These are phyloP conservation scores for Candoia aspera DNA, from an alignment of 2,113 vertebrate species.

Conservation along the genomic window DNA sequence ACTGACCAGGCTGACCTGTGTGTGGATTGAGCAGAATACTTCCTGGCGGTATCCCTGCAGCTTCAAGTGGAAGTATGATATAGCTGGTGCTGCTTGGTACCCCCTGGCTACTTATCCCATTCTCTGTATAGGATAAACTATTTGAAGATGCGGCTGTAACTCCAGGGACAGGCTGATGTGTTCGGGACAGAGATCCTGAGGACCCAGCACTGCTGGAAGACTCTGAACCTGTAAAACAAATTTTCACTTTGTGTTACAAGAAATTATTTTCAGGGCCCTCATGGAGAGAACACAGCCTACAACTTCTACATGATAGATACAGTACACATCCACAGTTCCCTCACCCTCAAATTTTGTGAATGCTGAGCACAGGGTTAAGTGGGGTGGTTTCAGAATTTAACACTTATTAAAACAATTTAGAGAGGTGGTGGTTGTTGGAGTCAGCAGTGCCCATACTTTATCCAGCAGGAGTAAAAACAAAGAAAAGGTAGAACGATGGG, in stretches of 20 bases:
- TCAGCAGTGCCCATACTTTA: background rate
- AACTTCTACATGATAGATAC: background rate
- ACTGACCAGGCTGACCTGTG: conserved; percentile 79
- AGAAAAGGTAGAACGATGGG: background rate
- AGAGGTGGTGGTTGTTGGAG: background rate
- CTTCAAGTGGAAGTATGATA: conserved; percentile 86
- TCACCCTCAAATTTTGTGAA: background rate
- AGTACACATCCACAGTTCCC: background rate
- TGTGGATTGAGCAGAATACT: conserved; percentile 94
- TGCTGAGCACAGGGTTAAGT: background rate
- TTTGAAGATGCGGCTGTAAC: conserved; percentile 67
- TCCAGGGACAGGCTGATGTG: conserved; percentile 76
- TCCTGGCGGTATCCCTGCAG: conserved; percentile 89
- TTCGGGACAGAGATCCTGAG: conserved; percentile 80
- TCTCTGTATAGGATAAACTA: conserved; percentile 74
- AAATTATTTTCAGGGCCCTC: rapidly evolving
- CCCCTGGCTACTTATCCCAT: conserved; percentile 71
- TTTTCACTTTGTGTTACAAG: background rate
- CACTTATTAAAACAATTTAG: background rate
- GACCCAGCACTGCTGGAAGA: conserved; percentile 83
- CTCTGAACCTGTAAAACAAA: conserved; percentile 69
- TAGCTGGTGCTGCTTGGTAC: conserved; percentile 81
- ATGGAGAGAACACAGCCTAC: background rate
- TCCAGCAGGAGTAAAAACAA: background rate
- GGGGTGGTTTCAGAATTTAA: background rate